phyloP scores from a whole-genome alignment of 1,140 invertebrate species.

The Trichonephila inaurata region DNA sequence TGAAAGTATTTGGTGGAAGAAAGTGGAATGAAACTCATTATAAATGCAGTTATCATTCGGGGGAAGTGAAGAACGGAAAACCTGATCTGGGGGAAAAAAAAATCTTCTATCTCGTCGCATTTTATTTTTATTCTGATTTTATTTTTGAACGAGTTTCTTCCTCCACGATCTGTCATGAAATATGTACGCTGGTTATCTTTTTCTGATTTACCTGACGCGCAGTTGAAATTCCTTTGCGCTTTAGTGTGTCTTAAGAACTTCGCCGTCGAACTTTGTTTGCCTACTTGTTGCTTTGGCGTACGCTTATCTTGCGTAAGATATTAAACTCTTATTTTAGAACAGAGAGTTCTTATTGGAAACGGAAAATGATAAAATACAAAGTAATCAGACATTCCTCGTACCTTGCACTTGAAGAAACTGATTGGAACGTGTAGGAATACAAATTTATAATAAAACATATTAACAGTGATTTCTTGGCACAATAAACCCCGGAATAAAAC shows the following conservation, averaged over 20 bases:
- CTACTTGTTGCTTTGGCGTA: background rate
- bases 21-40: conserved; percentile 13
- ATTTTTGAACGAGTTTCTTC: background rate
- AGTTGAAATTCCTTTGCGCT: background rate
- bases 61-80: background rate
- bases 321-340: too few species aligned
- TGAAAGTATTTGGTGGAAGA: background rate
- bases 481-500: too few species aligned
- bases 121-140: background rate
- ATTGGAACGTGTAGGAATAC: too few species aligned
- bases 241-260: background rate
- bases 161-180: background rate
- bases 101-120: background rate
- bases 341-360: too few species aligned
- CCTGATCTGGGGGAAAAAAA: background rate
- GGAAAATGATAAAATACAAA: too few species aligned
- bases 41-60: background rate
- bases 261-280: background rate
- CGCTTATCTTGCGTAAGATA: too few species aligned
- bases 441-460: too few species aligned
- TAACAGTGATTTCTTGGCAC: too few species aligned
- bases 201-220: background rate
- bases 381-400: too few species aligned
- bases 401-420: too few species aligned
- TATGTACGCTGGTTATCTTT: background rate